Conservation (phyloP, 2,797 vertebrate species). For the Neoniphon sammara region DNA sequence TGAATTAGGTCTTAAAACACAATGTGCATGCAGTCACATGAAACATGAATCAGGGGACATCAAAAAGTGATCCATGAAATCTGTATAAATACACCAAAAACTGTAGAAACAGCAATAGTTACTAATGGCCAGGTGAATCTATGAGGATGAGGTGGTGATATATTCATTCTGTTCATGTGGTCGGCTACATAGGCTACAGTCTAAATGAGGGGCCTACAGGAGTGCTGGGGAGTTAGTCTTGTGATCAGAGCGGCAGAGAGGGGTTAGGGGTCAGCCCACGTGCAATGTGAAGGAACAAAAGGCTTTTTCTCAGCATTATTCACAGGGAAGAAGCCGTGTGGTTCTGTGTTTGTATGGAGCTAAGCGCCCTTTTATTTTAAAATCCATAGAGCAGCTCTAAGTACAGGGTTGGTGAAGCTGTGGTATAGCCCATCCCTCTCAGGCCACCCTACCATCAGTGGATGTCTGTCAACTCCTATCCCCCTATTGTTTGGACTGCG, state of each 20-base stretch:
- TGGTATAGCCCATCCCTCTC: slow-evolving; percentile 74
- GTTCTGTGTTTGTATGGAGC: slow-evolving; percentile 69
- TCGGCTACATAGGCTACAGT: slow-evolving; percentile 32
- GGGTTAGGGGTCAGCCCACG: slow-evolving; percentile 79
- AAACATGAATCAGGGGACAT: slow-evolving; percentile 8
- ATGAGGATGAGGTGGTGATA: slow-evolving; percentile 16
- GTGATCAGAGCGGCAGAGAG: slow-evolving; percentile 67
- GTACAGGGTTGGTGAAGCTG: slow-evolving; percentile 77
- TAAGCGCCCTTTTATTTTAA: slow-evolving; percentile 80
- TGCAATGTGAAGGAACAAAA: slow-evolving; percentile 74
- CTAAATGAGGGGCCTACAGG: slow-evolving; percentile 50
- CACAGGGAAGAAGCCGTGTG: slow-evolving; percentile 73
- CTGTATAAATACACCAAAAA: slow-evolving; percentile 3
- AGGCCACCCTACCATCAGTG: slow-evolving; percentile 74
- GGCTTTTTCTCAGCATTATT: slow-evolving; percentile 70
- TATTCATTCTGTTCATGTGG: slow-evolving; percentile 9
- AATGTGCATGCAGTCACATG: slow-evolving; percentile 29
- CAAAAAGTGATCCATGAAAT: not conserved
- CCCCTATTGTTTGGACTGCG: slow-evolving; percentile 77
- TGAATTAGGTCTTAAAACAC: not conserved
- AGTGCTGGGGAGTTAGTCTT: slow-evolving; percentile 73
- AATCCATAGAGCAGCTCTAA: slow-evolving; percentile 79
- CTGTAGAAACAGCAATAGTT: not conserved
- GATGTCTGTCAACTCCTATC: slow-evolving; percentile 67
- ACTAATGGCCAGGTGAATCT: slow-evolving; percentile 7